Conservation (phyloP, 2,113 vertebrate genomes). For the Megaleporinus macrocephalus region DNA sequence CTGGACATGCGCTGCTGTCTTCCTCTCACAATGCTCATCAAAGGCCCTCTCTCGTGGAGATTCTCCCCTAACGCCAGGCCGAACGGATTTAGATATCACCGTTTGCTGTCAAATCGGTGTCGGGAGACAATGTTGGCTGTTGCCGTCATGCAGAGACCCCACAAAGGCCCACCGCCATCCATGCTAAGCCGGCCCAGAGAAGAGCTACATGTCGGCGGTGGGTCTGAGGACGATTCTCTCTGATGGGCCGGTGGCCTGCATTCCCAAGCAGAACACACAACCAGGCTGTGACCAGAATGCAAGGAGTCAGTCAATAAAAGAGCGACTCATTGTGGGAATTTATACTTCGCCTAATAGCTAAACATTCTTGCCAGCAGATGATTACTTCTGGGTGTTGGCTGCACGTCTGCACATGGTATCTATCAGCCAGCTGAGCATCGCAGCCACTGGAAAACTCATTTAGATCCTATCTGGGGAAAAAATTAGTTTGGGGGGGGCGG, state of each 20-base stretch:
- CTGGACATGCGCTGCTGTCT: constrained; percentile 65
- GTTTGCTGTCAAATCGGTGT: constrained; percentile 67
- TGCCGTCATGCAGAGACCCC: constrained; percentile 67
- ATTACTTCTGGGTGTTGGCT: constrained; percentile 67
- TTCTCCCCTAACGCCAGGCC: constrained; percentile 60
- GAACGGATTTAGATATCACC: constrained; percentile 69
- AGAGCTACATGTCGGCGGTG: constrained; percentile 63
- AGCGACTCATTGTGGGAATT: constrained; percentile 56
- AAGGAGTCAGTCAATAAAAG: constrained; percentile 57
- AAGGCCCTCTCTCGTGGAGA: constrained; percentile 56
- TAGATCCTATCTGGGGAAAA: constrained; percentile 79
- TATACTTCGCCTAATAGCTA: constrained; percentile 54
- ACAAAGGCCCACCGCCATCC: constrained; percentile 71
- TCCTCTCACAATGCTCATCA: constrained; percentile 64
- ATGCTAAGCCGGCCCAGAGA: constrained; percentile 65
- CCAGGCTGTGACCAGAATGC: constrained; percentile 56
- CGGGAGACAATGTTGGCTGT: constrained; percentile 67
- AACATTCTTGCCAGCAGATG: constrained; percentile 64
- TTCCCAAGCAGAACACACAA: constrained; percentile 59
- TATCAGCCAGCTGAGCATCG: constrained; percentile 71
- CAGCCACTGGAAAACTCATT: constrained; percentile 80
- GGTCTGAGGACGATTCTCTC: constrained; percentile 48
- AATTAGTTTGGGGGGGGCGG: constrained; percentile 59
- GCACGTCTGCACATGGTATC: constrained; percentile 64
- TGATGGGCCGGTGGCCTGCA: constrained; percentile 60